Base-by-base conservation (phyloP, 2,888 invertebrate genomes). In the Erebia aethiops region DNA sequence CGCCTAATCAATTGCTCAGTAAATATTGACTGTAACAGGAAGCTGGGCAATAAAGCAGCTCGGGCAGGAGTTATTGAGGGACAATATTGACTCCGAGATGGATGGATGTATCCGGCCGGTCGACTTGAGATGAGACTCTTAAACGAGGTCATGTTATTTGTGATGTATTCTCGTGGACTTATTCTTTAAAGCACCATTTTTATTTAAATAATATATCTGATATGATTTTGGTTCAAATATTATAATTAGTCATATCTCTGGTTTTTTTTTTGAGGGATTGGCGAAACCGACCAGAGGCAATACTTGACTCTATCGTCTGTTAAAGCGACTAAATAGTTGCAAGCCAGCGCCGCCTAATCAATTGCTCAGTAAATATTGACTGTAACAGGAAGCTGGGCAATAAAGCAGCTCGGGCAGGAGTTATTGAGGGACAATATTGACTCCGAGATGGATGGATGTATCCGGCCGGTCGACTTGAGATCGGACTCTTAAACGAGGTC, bases 351-450 rank as follows among this genome's bases (percentile, higher is more conserved):
- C 54, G 21, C 26, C 67, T 69, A 72, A 75, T 74, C 72, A 75
- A 74, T 75, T 67, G 75, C 71, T 69, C 69, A 70, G 74, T 75
- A 75, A 75, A 75, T 75, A 75, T 75, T 75, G 75, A 70, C 68
- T 65, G 71, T 70, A 69, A 74, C 75, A 68, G 74, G 75, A 74
- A 75, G 70, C 69, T 74, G 64, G 69, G 69, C 74, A 75, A 75
- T 75, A 75, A 71, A 63, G 71, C 68, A 9, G 10, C 54, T 0
- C 54, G 54, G 60, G 63, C n/a, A 63, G 66, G 70, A 72, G 67
- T 71, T 72, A 74, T 71, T 72, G 72, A 41, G 69, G 54, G 60
- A 67, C 74, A 72, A 72, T 74, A 74, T 74, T 74, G 67, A 72
- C 72, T 63, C 43, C n/a, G 68, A 67, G 74, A 72, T 71, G 58